Evolutionary conservation across 2,888 invertebrate genomes (phyloP).

Genomic region (Nymphalis urticae): DNA sequence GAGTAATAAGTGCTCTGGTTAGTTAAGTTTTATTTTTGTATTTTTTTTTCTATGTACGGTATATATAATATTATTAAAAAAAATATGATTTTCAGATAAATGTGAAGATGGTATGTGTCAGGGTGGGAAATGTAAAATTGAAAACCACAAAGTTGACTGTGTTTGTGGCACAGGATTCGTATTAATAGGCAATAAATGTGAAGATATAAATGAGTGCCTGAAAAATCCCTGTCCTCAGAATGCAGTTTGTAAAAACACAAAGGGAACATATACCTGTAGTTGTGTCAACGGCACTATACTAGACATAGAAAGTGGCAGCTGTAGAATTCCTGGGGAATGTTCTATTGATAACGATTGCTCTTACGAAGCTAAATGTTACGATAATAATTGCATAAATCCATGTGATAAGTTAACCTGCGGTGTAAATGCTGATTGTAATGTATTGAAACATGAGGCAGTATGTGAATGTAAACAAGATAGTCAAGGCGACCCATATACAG

Average conservation of each 20-base stretch:
- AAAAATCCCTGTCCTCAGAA: constrained; percentile 89
- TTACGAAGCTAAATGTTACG: constrained; percentile 86
- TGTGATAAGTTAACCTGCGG: constrained; percentile 87
- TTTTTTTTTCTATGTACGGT: constrained; percentile 11
- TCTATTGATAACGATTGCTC: constrained; percentile 90
- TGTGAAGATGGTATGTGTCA: constrained; percentile 90
- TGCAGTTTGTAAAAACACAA: constrained; percentile 88
- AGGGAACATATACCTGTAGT: constrained; percentile 88
- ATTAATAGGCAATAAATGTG: constrained; percentile 84
- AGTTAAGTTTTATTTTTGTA: constrained; percentile 48
- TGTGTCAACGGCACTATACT: constrained; percentile 91
- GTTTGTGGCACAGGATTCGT: constrained; percentile 88
- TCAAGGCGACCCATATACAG: constrained; percentile 87
- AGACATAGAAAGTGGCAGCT: constrained; percentile 87
- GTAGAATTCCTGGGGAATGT: constrained; percentile 92
- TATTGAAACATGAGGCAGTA: constrained; percentile 84
- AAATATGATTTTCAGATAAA: constrained; percentile 82
- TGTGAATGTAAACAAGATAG: constrained; percentile 90
- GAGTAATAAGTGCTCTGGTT: constrained; percentile 90
- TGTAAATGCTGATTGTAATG: constrained; percentile 87
- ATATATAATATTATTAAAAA: constrained; percentile 34
- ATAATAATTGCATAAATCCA: constrained; percentile 89
- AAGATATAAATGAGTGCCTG: constrained; percentile 91
- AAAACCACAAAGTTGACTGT: constrained; percentile 87
- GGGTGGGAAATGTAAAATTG: constrained; percentile 88